Conservation (phyloP, 2,797 vertebrate genomes). For the Gymnothorax javanicus region DNA sequence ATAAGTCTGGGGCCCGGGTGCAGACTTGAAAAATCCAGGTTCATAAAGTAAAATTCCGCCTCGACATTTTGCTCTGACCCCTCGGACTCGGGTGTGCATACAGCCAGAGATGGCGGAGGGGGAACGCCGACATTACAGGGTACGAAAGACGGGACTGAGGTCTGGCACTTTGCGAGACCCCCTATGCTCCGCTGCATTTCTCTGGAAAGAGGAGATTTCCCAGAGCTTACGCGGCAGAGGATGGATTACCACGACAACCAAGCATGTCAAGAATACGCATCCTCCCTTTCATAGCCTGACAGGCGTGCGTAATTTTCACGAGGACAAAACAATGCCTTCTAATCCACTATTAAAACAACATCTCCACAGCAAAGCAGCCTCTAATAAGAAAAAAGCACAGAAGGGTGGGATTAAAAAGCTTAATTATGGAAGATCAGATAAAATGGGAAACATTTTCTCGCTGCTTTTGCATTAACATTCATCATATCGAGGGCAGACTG, state of each 20-base stretch:
- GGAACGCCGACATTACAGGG: conserved; percentile 24
- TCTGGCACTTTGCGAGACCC: not conserved
- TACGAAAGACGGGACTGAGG: not conserved
- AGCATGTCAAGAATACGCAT: not conserved
- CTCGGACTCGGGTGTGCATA: too few relatives aligned
- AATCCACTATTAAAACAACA: not conserved
- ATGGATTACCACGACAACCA: not conserved
- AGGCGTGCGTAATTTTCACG: not conserved
- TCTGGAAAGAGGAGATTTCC: not conserved
- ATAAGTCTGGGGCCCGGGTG: too few relatives aligned
- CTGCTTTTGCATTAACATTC: not conserved
- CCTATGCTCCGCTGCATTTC: not conserved
- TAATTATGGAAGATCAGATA: not conserved
- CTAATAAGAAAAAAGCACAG: not conserved
- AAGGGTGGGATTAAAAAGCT: not conserved
- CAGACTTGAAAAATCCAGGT: too few relatives aligned
- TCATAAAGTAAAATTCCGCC: too few relatives aligned
- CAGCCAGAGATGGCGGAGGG: conserved; percentile 46
- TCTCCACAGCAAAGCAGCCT: not conserved
- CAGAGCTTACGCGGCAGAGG: not conserved
- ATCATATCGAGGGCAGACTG: too few relatives aligned
- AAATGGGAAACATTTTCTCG: not conserved
- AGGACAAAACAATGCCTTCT: not conserved
- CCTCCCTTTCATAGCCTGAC: not conserved
- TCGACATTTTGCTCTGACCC: too few relatives aligned